A percentile compares a stretch with the other conserved stretches of the same genome.
Evolutionary conservation across 2,888 invertebrate genomes (phyloP).

Genomic region (Caenorhabditis panamensis): DNA sequence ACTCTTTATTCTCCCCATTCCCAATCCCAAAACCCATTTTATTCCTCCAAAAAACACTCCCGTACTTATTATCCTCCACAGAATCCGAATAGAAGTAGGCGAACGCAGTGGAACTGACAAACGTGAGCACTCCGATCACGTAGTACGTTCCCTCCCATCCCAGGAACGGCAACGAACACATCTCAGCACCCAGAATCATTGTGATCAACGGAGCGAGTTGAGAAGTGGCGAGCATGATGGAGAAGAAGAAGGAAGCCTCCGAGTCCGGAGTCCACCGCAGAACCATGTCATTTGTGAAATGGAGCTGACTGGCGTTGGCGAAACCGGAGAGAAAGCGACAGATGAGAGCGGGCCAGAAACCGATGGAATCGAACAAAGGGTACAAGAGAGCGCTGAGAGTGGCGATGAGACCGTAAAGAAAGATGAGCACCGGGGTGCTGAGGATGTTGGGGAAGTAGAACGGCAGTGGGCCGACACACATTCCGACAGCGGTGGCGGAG

Average conservation of each 20-base stretch:
- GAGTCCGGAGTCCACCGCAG: conserved; percentile 62
- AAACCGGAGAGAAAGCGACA: conserved; percentile 65
- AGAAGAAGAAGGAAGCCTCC: conserved; percentile 66
- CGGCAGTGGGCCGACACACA: conserved; percentile 65
- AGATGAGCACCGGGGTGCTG: conserved; percentile 55
- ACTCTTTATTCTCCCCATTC: too few relatives aligned
- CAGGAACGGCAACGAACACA: conserved; percentile 64
- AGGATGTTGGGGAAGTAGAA: conserved; percentile 52
- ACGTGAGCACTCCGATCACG: conserved; percentile 59
- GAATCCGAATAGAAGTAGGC: conserved; percentile 63
- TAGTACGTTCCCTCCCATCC: conserved; percentile 65
- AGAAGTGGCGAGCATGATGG: conserved; percentile 64
- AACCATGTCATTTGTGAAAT: conserved; percentile 66
- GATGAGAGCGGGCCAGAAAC: conserved; percentile 65
- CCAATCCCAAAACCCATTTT: too few relatives aligned
- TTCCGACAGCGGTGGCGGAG: conserved; percentile 68
- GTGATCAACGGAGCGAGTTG: conserved; percentile 67
- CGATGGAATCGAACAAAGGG: conserved; percentile 61
- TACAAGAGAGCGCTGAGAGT: conserved; percentile 56
- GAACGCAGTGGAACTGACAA: conserved; percentile 49
- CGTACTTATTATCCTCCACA: conserved; percentile 42
- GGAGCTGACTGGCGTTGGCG: conserved; percentile 64
- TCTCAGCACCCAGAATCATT: conserved; percentile 68
- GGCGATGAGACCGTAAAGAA: conserved; percentile 59
- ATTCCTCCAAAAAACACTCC: too few relatives aligned